Conservation (phyloP, 2,113 vertebrate genomes). For the Thamnophis sirtalis region DNA sequence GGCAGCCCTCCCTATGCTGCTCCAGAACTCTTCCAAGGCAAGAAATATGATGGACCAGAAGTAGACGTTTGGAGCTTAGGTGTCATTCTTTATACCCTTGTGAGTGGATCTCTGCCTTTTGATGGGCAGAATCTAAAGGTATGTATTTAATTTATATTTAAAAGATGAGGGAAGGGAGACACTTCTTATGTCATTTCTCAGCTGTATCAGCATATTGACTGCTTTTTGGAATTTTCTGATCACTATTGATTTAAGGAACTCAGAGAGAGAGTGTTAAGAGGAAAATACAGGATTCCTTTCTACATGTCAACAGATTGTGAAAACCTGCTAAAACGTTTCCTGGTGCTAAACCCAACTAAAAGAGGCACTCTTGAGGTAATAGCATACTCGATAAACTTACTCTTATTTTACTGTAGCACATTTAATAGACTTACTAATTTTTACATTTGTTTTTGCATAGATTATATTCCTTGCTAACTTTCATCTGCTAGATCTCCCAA, state of each 20-base stretch:
- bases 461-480: not conserved
- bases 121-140: conserved; percentile 98
- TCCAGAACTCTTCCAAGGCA: conserved; percentile 97
- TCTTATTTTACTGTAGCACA: not conserved
- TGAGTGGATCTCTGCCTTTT: conserved; percentile 97
- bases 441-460: not conserved
- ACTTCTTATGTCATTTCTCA: not conserved
- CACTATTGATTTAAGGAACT: conserved; percentile 77
- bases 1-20: conserved; percentile 96
- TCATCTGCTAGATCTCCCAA: not conserved
- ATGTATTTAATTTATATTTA: not conserved
- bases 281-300: conserved; percentile 98
- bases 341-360: conserved; percentile 96
- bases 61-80: conserved; percentile 98
- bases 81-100: conserved; percentile 96
- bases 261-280: conserved; percentile 92
- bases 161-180: fast-evolving
- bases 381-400: conserved; percentile 30
- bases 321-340: conserved; percentile 97
- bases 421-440: not conserved
- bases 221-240: not conserved
- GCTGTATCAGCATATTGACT: not conserved
- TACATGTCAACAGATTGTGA: conserved; percentile 99
- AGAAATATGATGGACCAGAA: conserved; percentile 96
- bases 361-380: conserved; percentile 97